These are phyloP conservation scores for Panzeria rudis DNA, from an alignment of 2,888 invertebrate genomes.

Conservation along the genomic window DNA sequence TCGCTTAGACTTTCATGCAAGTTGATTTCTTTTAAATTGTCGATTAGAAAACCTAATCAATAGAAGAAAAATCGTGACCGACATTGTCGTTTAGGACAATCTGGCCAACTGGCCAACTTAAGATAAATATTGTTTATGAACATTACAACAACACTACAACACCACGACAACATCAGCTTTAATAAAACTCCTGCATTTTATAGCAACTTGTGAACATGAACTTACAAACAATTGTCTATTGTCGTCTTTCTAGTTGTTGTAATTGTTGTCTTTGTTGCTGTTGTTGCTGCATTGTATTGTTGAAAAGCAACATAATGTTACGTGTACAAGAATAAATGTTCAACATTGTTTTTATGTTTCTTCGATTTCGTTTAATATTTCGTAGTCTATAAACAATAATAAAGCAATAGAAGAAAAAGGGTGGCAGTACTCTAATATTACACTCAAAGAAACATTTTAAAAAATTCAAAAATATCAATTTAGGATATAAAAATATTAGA, in stretches of 20 bases:
- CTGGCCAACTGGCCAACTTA: not conserved
- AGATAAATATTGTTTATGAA: slow-evolving; percentile 57
- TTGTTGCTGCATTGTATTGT: slow-evolving; percentile 31
- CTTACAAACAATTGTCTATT: slow-evolving; percentile 71
- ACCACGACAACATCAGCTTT: not conserved
- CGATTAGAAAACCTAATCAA: too few species aligned
- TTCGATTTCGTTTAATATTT: slow-evolving; percentile 27
- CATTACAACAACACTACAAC: slow-evolving; percentile 34
- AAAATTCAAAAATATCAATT: too few species aligned
- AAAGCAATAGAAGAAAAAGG: slow-evolving; percentile 52
- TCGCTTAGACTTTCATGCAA: too few species aligned
- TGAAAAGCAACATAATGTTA: slow-evolving; percentile 65
- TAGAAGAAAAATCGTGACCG: too few species aligned
- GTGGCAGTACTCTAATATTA: slow-evolving; percentile 28
- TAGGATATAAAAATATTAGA: too few species aligned
- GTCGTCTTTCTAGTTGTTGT: slow-evolving; percentile 51
- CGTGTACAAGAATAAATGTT: slow-evolving; percentile 59
- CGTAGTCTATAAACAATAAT: slow-evolving; percentile 65
- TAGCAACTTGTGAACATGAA: slow-evolving; percentile 72
- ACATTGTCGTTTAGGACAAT: too few species aligned
- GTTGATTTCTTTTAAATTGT: too few species aligned
- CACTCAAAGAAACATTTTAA: slow-evolving; percentile 28
- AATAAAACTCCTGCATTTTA: slow-evolving; percentile 67
- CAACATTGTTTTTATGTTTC: slow-evolving; percentile 55
- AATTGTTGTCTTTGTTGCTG: slow-evolving; percentile 31